Conservation (phyloP, 2,113 vertebrate genomes). For the Plecturocebus donacophilus region DNA sequence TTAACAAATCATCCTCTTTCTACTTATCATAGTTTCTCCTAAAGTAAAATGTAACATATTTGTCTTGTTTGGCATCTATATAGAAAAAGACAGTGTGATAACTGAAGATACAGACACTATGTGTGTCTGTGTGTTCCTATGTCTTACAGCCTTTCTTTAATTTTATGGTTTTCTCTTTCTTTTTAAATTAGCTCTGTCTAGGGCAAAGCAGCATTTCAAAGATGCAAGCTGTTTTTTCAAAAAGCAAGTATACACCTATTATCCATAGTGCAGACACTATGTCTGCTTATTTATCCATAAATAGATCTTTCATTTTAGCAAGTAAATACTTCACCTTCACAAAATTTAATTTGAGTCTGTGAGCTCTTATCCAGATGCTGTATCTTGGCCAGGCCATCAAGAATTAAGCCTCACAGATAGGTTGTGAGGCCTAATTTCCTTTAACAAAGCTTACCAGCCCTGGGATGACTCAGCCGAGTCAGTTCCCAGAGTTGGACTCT, state of each 20-base stretch:
- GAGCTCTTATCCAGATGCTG: not conserved
- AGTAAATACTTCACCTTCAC: not conserved
- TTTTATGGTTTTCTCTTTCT: not conserved
- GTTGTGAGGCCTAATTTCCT: not conserved
- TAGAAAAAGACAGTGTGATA: not conserved
- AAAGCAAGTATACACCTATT: not conserved
- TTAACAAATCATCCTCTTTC: not conserved
- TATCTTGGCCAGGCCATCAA: not conserved
- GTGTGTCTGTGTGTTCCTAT: not conserved
- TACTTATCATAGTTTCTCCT: not conserved
- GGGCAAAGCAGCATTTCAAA: not conserved
- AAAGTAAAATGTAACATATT: not conserved
- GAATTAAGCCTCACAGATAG: not conserved
- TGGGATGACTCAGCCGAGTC: not conserved
- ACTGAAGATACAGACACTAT: not conserved
- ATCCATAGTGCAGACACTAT: not conserved
- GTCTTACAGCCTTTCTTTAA: not conserved
- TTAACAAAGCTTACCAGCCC: not conserved
- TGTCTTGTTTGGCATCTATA: not conserved
- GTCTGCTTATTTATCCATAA: not conserved
- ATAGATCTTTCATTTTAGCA: conserved; percentile 26
- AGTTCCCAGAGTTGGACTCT: not conserved
- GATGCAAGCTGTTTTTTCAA: not conserved
- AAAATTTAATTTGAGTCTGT: not conserved
- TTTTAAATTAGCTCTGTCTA: not conserved